A percentile compares a stretch with the other conserved stretches of the same genome.
Evolutionary conservation across 2,113 vertebrate genomes (phyloP).

Genomic region (Burhinus bistriatus): DNA sequence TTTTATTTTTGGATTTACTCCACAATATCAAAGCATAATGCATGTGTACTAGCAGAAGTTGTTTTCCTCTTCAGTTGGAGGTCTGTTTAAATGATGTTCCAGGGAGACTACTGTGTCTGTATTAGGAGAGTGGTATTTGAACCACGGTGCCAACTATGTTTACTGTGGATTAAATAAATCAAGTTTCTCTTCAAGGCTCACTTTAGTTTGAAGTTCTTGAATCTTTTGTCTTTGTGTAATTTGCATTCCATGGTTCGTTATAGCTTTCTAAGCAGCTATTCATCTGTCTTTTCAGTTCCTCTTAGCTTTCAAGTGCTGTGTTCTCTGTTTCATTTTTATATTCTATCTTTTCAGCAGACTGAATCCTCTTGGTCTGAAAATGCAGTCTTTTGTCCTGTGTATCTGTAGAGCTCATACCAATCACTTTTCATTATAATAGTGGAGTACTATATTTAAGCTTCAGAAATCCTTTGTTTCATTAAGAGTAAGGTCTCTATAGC

Average conservation of each 20-base stretch:
- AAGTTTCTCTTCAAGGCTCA: slow-evolving; percentile 10
- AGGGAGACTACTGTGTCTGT: background rate
- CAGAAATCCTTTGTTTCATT: background rate
- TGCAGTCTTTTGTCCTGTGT: background rate
- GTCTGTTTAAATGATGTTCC: background rate
- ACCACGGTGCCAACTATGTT: background rate
- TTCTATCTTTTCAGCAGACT: background rate
- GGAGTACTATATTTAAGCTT: background rate
- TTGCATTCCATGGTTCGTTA: slow-evolving; percentile 28
- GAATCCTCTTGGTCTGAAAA: background rate
- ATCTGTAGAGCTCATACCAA: background rate
- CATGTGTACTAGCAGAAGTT: background rate
- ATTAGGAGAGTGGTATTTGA: background rate
- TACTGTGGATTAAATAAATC: slow-evolving; percentile 1
- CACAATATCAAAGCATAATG: background rate
- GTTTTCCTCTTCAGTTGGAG: background rate
- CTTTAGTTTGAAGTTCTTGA: background rate
- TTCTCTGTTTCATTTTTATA: slow-evolving; percentile 16
- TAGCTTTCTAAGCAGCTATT: slow-evolving; percentile 26
- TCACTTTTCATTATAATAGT: background rate
- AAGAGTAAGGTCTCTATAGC: background rate
- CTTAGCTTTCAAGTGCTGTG: slow-evolving; percentile 9
- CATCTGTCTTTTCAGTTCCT: background rate
- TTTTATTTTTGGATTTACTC: background rate
- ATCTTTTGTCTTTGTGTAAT: slow-evolving; percentile 3